A percentile compares a stretch with the other conserved stretches of the same genome.
These are phyloP conservation scores for Pogonus chalceus DNA, from an alignment of 1,140 invertebrate species.

Conservation along the genomic window DNA sequence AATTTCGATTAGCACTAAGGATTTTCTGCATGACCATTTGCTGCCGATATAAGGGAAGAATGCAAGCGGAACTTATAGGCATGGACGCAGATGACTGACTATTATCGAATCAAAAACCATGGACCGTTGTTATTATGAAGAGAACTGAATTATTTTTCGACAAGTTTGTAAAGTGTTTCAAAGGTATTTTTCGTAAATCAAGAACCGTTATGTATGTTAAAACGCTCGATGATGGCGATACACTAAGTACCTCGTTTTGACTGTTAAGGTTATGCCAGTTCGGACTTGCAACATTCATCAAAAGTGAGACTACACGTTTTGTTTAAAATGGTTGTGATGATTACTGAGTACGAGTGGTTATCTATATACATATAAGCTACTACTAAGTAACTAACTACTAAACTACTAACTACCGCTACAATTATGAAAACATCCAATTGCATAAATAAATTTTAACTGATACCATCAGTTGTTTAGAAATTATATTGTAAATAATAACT, in stretches of 20 bases:
- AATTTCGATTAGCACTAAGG: slow-evolving; percentile 77
- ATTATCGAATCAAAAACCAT: slow-evolving; percentile 11
- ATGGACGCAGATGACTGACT: slow-evolving; percentile 67
- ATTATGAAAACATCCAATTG: too few relatives aligned
- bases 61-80: slow-evolving; percentile 71
- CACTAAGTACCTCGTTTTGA: neutral
- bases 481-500: too few relatives aligned
- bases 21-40: slow-evolving; percentile 84
- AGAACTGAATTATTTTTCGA: neutral
- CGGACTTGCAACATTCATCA: slow-evolving; percentile 1
- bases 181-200: neutral
- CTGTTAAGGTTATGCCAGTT: neutral
- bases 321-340: neutral
- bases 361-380: too few relatives aligned
- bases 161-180: neutral
- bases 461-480: too few relatives aligned
- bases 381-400: too few relatives aligned
- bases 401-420: too few relatives aligned
- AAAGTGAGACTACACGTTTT: neutral
- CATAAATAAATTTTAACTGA: too few relatives aligned
- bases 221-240: neutral
- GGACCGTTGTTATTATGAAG: neutral
- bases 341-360: neutral
- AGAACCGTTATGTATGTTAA: neutral
- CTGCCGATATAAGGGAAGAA: slow-evolving; percentile 65